Evolutionary conservation across 2,888 invertebrate genomes (phyloP), one percentile per base, ranked within the genome.

Genomic region (Lumbricus terrestris): DNA sequence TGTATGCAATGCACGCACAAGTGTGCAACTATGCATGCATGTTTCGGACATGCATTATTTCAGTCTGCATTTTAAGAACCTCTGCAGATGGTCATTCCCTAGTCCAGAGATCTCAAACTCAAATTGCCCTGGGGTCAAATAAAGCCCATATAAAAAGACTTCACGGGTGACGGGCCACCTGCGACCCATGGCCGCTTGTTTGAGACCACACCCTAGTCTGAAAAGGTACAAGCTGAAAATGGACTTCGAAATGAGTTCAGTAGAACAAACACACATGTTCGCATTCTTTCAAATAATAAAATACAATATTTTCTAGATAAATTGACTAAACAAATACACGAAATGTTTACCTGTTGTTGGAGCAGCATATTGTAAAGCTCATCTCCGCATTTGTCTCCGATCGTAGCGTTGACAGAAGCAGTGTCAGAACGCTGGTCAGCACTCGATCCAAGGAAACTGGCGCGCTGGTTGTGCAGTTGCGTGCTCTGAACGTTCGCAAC

Each of bases 301-400:
- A 23, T 29, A 29, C 13, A 23, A 47, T 23, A 23, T 4, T 8
- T 69, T 69, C n/a, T 0, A 69, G n/a, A 69, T n/a, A 69, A 69
- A 69, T n/a, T n/a, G 29, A 29, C 6, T 69, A 69, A 69, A 69
- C 8, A 69, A 69, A 69, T n/a, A 69, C 47, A 47, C 1, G 1
- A 69, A 69, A 69, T n/a, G 34, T 16, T 29, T 37, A 97, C 97
- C 96, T 98, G 98, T 93, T 98, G 98, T 90, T 98, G 96, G 94
- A 98, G 98, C 54, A 99, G 96, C 97, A 98, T 98, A 93, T 99
- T 98, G 82, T 98, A 96, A 95, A 99, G 98, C 90, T 96, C 96
- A 94, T 98, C 97, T 93, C 97, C 97, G 38, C 93, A 92, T 35
- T 92, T 93, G 89, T 93, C 90, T 92, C 91, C 92, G 93, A 90